A percentile compares a stretch with the other conserved stretches of the same genome.
phyloP scores from a whole-genome alignment of 1,140 invertebrate genomes.

The Sycobia sp. region DNA sequence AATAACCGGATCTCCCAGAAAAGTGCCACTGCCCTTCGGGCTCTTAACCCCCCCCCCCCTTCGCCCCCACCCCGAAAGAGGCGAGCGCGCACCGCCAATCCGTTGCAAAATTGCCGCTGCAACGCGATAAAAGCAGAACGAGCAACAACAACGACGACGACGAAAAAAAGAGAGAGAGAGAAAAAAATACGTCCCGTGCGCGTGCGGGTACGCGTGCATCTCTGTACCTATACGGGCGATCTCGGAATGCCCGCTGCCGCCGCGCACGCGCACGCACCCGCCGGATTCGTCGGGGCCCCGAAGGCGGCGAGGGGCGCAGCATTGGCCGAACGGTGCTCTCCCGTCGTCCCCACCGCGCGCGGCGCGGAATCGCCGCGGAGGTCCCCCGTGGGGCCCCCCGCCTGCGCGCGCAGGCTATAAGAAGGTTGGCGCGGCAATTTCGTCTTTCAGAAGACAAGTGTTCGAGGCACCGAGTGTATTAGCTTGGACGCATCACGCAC shows the following conservation, averaged over 20 bases:
- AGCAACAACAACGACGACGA: too few relatives aligned
- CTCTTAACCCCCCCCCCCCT: too few relatives aligned
- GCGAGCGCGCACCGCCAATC: too few relatives aligned
- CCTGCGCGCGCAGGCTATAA: constrained; percentile 29
- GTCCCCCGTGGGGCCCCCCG: neutral
- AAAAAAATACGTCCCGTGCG: neutral
- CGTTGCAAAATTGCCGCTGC: too few relatives aligned
- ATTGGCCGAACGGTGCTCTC: constrained; percentile 18
- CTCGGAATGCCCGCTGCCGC: neutral
- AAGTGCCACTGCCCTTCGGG: too few relatives aligned
- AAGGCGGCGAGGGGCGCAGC: neutral
- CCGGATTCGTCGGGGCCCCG: neutral
- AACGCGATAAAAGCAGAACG: too few relatives aligned
- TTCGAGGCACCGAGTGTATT: neutral
- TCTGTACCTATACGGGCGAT: neutral
- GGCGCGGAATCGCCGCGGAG: neutral
- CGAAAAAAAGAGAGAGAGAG: too few relatives aligned
- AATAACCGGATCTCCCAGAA: too few relatives aligned
- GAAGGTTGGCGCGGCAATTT: constrained; percentile 21
- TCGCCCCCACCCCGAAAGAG: too few relatives aligned
- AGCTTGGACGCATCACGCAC: neutral
- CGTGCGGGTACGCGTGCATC: neutral
- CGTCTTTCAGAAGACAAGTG: constrained; percentile 30
- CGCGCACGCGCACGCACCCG: neutral
- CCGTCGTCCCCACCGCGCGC: neutral